These are phyloP conservation scores for Ageneiosus marmoratus DNA, from an alignment of 2,113 vertebrate genomes.

Conservation along the genomic window DNA sequence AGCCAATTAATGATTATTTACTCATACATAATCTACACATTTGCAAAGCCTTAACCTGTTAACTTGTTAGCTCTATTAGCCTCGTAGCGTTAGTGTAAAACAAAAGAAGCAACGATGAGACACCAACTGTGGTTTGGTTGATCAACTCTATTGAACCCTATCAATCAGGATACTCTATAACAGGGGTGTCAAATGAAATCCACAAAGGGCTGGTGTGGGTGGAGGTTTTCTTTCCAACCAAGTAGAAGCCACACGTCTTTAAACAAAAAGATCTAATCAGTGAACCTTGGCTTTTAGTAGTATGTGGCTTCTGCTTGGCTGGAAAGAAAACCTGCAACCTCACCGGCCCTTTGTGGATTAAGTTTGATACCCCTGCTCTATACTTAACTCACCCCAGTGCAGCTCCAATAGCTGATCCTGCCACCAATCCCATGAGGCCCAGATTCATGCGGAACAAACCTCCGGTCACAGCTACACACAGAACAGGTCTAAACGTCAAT, in stretches of 20 bases:
- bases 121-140: neutral
- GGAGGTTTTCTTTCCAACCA: too few species aligned
- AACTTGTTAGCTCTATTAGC: neutral
- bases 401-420: slow-evolving; percentile 78
- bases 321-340: too few species aligned
- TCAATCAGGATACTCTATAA: neutral
- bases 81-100: neutral
- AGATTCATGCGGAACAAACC: slow-evolving; percentile 85
- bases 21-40: neutral
- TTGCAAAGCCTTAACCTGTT: neutral
- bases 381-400: slow-evolving; percentile 79
- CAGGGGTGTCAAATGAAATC: too few species aligned
- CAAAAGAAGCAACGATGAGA: neutral
- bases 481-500: neutral
- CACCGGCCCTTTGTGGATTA: too few species aligned
- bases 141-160: neutral
- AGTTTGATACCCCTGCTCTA: too few species aligned
- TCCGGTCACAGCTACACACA: slow-evolving; percentile 79
- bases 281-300: too few species aligned
- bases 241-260: too few species aligned
- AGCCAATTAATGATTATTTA: neutral
- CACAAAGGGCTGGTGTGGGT: too few species aligned
- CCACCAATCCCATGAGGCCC: slow-evolving; percentile 78
- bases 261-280: too few species aligned
- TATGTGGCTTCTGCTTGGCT: too few species aligned